These are phyloP conservation scores for Muricea muricata DNA, from an alignment of 92 coral and sea anemone genomes.

Conservation along the genomic window DNA sequence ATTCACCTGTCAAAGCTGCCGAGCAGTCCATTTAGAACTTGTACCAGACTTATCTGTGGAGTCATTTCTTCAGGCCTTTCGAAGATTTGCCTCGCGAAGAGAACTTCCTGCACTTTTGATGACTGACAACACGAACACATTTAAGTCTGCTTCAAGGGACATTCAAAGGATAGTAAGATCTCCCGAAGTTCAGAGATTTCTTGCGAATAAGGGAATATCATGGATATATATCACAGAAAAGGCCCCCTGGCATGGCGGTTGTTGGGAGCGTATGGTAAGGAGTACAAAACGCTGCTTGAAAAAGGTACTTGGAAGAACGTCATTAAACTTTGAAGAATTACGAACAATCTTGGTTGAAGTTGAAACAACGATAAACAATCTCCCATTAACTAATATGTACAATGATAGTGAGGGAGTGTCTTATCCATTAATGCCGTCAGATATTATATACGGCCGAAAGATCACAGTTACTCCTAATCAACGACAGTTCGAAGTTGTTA, in stretches of 20 bases:
- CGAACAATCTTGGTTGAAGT: slow-evolving; percentile 11
- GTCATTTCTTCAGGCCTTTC: slow-evolving; percentile 40
- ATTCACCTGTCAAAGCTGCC: slow-evolving; percentile 14
- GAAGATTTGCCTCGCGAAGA: slow-evolving; percentile 38
- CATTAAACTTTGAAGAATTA: slow-evolving; percentile 7
- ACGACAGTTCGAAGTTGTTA: slow-evolving; percentile 10
- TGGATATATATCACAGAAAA: slow-evolving; percentile 21
- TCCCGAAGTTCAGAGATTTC: not conserved
- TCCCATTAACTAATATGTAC: slow-evolving; percentile 7
- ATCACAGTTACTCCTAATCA: not conserved
- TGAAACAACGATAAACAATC: slow-evolving; percentile 10
- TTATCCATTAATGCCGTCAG: slow-evolving; percentile 25
- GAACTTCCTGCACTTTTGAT: not conserved
- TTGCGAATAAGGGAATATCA: not conserved
- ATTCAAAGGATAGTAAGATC: slow-evolving; percentile 10
- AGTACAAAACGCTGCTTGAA: slow-evolving; percentile 15
- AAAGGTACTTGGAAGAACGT: not conserved
- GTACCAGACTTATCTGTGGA: not conserved
- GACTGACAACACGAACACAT: slow-evolving; percentile 35
- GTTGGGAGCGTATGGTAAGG: slow-evolving; percentile 24
- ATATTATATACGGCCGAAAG: not conserved
- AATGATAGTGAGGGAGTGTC: slow-evolving; percentile 19
- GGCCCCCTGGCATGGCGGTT: slow-evolving; percentile 38
- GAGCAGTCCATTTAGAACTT: slow-evolving; percentile 23
- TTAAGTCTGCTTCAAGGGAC: slow-evolving; percentile 36